Percentiles rank a stretch among this genome's conserved stretches.
Evolutionary conservation across 2,113 vertebrate species (phyloP).

Genomic region (Lepus americanus): DNA sequence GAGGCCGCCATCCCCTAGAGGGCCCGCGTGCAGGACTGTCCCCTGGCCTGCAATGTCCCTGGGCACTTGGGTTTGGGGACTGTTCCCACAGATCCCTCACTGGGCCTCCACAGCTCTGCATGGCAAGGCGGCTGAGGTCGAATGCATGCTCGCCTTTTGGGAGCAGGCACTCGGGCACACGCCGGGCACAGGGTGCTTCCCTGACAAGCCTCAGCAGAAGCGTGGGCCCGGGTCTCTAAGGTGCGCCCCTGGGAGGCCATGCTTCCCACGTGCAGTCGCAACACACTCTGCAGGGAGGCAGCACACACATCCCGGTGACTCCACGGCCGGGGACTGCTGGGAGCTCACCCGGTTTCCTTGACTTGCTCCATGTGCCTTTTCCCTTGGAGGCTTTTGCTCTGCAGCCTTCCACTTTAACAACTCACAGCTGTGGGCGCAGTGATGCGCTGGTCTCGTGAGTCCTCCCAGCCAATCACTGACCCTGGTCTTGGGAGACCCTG

Average conservation of each 20-base stretch:
- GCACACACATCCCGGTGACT: too few relatives aligned
- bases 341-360: not conserved
- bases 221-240: not conserved
- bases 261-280: not conserved
- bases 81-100: not conserved
- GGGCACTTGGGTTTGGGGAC: not conserved
- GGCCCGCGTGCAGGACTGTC: not conserved
- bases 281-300: not conserved
- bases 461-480: not conserved
- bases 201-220: not conserved
- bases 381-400: not conserved
- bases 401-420: not conserved
- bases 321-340: too few relatives aligned
- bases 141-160: not conserved
- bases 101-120: not conserved
- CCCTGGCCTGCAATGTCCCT: not conserved
- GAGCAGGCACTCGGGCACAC: not conserved
- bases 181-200: not conserved
- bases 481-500: not conserved
- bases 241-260: not conserved
- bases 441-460: not conserved
- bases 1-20: not conserved
- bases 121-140: not conserved
- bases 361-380: not conserved
- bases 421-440: fast-evolving